A percentile compares a stretch with the other conserved stretches of the same genome.
These are phyloP conservation scores for Shargacucullia verbasci DNA, from an alignment of 2,888 invertebrate species.

Conservation along the genomic window DNA sequence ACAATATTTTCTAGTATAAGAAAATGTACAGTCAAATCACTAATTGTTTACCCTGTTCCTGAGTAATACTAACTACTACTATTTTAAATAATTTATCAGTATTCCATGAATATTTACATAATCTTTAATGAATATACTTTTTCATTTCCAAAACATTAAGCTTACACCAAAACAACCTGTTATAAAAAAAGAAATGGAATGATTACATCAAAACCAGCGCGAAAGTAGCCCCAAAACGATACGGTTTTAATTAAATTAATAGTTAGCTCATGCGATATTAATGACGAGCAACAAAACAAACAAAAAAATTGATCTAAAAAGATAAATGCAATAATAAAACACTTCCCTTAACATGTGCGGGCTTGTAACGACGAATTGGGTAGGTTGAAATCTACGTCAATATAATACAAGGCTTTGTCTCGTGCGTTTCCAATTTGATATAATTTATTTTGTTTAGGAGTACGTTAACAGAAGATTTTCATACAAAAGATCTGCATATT, in stretches of 20 bases:
- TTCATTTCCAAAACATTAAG: slow-evolving; percentile 59
- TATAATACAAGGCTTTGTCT: no score
- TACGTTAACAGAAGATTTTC: no score
- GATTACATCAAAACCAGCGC: slow-evolving; percentile 77
- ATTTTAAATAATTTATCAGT: no score
- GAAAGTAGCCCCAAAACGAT: slow-evolving; percentile 73
- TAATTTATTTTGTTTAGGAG: no score
- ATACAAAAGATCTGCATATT: no score
- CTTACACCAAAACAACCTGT: slow-evolving; percentile 64
- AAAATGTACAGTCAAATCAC: no score
- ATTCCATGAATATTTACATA: background rate
- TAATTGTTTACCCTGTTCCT: no score
- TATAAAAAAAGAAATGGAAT: slow-evolving; percentile 63
- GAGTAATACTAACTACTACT: no score
- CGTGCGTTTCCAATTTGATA: no score
- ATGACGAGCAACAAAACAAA: slow-evolving; percentile 82
- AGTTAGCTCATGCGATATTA: slow-evolving; percentile 84
- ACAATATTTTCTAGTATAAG: no score
- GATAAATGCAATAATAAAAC: slow-evolving; percentile 87
- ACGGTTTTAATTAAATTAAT: slow-evolving; percentile 87
- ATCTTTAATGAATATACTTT: slow-evolving; percentile 16
- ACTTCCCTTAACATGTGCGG: slow-evolving; percentile 77
- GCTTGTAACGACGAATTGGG: slow-evolving; percentile 54
- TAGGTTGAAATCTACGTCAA: no score
- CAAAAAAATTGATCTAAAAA: slow-evolving; percentile 80